phyloP scores from a whole-genome alignment of 2,888 invertebrate genomes.

The Morpho deidamia region DNA sequence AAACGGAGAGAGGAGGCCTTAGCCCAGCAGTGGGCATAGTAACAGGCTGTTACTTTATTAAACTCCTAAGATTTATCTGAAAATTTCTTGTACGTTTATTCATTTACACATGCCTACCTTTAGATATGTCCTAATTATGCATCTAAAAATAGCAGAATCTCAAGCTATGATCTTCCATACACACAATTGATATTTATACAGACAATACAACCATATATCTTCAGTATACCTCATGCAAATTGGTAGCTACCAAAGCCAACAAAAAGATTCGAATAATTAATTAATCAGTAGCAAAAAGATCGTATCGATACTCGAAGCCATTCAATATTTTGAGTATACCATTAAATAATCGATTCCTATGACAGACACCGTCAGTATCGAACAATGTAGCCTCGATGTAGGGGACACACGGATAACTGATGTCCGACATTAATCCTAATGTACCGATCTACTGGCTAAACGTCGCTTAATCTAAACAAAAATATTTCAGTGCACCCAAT shows the following conservation, averaged over 20 bases:
- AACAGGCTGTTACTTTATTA: no score
- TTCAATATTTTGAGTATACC: constrained; percentile 23
- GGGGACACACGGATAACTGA: constrained; percentile 54
- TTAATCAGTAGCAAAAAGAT: constrained; percentile 24
- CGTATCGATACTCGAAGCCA: constrained; percentile 16
- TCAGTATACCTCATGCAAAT: constrained; percentile 10
- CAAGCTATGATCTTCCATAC: no score
- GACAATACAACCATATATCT: no score
- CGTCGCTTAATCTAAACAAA: constrained; percentile 74
- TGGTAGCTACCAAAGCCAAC: constrained; percentile 12
- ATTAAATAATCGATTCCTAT: constrained; percentile 33
- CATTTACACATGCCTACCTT: no score
- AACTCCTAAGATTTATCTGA: no score
- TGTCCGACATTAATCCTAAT: constrained; percentile 76
- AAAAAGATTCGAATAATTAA: constrained; percentile 22
- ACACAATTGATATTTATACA: no score
- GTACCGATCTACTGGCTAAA: constrained; percentile 64
- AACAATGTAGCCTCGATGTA: constrained; percentile 26
- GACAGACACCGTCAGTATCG: constrained; percentile 46
- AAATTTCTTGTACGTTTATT: no score
- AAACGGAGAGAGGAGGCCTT: no score
- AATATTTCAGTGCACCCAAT: constrained; percentile 74
- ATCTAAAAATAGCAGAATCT: no score
- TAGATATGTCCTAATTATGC: no score
- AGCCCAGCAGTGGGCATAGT: no score